Conservation (phyloP, 2,888 invertebrate species). For the Carpatolechia fugitivella region DNA sequence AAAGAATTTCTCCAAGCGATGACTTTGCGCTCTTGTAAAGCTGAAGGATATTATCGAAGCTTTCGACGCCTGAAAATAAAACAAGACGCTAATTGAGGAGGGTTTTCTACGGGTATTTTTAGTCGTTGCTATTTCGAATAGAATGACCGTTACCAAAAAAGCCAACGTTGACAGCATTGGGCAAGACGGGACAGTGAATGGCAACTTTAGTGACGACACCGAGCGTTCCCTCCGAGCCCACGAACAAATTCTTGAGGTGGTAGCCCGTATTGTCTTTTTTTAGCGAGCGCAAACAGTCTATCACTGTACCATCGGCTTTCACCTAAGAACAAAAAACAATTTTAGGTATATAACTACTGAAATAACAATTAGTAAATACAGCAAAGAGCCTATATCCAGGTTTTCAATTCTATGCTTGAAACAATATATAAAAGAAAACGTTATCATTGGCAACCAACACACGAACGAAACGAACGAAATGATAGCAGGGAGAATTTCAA, state of each 20-base stretch:
- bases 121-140: too few relatives aligned
- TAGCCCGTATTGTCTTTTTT: constrained; percentile 99
- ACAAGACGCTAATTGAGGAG: too few relatives aligned
- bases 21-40: constrained; percentile 86
- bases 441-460: too few relatives aligned
- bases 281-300: constrained; percentile 91
- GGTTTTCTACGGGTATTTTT: too few relatives aligned
- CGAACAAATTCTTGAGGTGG: constrained; percentile 97
- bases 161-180: constrained; percentile 90
- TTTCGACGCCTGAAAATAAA: constrained; percentile 82
- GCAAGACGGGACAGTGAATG: constrained; percentile 92
- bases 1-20: constrained; percentile 92
- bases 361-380: too few relatives aligned
- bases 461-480: too few relatives aligned
- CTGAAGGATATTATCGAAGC: constrained; percentile 88
- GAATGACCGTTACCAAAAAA: constrained; percentile 84
- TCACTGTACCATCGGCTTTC: constrained; percentile 89
- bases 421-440: too few relatives aligned
- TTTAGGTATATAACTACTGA: neutral
- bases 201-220: constrained; percentile 96
- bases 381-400: too few relatives aligned
- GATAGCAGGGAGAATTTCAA: too few relatives aligned
- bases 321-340: constrained; percentile 75
- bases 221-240: constrained; percentile 98
- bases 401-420: too few relatives aligned